Conservation (phyloP, 2,113 vertebrate species). For the Ctenomys sociabilis region DNA sequence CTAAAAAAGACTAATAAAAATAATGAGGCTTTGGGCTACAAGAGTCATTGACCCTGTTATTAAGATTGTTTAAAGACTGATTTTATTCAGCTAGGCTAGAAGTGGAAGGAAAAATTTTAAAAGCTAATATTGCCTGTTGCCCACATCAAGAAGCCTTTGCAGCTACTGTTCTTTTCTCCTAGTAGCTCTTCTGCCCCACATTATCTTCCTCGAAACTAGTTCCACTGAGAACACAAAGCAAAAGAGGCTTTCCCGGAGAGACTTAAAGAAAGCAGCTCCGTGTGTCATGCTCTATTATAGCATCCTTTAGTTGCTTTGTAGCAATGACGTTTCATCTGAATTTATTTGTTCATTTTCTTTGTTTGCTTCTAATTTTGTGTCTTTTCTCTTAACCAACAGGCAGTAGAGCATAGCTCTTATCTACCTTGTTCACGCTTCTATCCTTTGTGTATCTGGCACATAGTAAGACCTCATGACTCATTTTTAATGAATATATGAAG, state of each 20-base stretch:
- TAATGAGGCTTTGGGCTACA: not conserved
- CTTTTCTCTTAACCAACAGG: not conserved
- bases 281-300: not conserved
- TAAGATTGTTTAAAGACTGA: not conserved
- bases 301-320: not conserved
- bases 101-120: not conserved
- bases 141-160: not conserved
- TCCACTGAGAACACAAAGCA: not conserved
- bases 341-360: not conserved
- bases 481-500: not conserved
- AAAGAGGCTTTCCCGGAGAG: not conserved
- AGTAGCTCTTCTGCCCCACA: not conserved
- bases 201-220: not conserved
- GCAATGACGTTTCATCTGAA: not conserved
- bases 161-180: not conserved
- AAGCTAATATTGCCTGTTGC: not conserved
- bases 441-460: not conserved
- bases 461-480: not conserved
- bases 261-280: not conserved
- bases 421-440: not conserved
- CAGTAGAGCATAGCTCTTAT: not conserved
- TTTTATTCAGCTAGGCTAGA: slow-evolving; percentile 16
- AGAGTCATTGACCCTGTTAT: not conserved
- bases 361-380: slow-evolving; percentile 12
- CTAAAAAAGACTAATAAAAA: slow-evolving; percentile 33